Conservation (phyloP, 2,113 vertebrate species). For the Sarotherodon lohbergeri region DNA sequence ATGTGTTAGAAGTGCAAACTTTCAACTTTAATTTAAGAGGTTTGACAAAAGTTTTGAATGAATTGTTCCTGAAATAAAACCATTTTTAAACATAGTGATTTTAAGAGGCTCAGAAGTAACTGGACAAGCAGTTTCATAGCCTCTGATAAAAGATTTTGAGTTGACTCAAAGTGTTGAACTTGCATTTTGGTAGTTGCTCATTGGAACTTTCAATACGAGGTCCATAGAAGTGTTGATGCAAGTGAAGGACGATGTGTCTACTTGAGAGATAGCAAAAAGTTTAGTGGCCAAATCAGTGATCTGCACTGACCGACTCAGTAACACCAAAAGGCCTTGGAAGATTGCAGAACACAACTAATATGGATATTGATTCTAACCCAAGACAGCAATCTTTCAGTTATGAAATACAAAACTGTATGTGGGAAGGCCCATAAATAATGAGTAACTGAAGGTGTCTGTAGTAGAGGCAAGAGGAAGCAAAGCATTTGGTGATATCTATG, state of each 20-base stretch:
- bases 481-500: not conserved
- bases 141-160: not conserved
- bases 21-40: not conserved
- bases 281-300: not conserved
- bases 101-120: not conserved
- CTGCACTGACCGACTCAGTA: not conserved
- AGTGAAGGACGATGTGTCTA: not conserved
- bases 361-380: not conserved
- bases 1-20: not conserved
- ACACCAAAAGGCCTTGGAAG: not conserved
- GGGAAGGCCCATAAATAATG: not conserved
- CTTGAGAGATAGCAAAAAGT: accelerated
- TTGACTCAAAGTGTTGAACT: not conserved
- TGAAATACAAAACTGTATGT: not conserved
- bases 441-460: not conserved
- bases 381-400: not conserved
- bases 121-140: not conserved
- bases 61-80: not conserved
- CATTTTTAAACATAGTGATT: not conserved
- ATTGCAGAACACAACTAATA: not conserved
- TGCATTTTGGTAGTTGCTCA: not conserved
- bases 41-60: not conserved
- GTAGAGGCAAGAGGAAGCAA: not conserved
- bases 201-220: not conserved
- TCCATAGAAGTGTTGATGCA: not conserved